These are phyloP conservation scores for Thereva nobilitata DNA, from an alignment of 2,888 invertebrate genomes.

Conservation along the genomic window DNA sequence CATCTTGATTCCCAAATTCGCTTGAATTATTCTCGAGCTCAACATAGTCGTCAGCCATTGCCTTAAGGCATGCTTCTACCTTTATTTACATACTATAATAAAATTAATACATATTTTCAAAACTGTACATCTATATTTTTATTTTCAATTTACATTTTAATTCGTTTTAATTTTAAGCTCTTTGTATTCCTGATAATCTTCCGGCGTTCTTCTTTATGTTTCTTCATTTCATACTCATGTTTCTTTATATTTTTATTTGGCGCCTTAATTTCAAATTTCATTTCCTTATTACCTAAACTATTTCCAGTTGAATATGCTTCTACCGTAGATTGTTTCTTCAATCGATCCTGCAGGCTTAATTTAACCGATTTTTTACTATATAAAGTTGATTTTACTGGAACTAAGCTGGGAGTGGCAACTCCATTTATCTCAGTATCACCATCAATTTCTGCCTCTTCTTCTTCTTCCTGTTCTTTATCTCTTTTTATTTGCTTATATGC, in stretches of 20 bases:
- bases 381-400: too few species aligned
- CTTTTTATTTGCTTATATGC: conserved; percentile 60
- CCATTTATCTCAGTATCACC: conserved; percentile 61
- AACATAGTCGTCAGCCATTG: too few species aligned
- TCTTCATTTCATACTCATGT: conserved; percentile 65
- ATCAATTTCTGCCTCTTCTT: conserved; percentile 51
- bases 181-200: conserved; percentile 65
- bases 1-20: too few species aligned
- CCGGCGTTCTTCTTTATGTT: conserved; percentile 72
- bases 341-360: conserved; percentile 68
- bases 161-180: conserved; percentile 56
- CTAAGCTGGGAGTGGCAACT: conserved; percentile 59
- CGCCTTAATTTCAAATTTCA: conserved; percentile 72
- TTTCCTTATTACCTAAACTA: conserved; percentile 74
- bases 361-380: too few species aligned
- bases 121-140: too few species aligned
- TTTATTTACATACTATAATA: too few species aligned
- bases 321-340: not conserved
- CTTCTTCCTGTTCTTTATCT: conserved; percentile 51
- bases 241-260: conserved; percentile 62
- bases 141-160: conserved; percentile 50
- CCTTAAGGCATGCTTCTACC: too few species aligned
- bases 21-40: too few species aligned
- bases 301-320: conserved; percentile 58
- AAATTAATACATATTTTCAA: too few species aligned